These are phyloP conservation scores for Psilopsiagon aymara DNA, from an alignment of 2,113 vertebrate genomes.

Conservation along the genomic window DNA sequence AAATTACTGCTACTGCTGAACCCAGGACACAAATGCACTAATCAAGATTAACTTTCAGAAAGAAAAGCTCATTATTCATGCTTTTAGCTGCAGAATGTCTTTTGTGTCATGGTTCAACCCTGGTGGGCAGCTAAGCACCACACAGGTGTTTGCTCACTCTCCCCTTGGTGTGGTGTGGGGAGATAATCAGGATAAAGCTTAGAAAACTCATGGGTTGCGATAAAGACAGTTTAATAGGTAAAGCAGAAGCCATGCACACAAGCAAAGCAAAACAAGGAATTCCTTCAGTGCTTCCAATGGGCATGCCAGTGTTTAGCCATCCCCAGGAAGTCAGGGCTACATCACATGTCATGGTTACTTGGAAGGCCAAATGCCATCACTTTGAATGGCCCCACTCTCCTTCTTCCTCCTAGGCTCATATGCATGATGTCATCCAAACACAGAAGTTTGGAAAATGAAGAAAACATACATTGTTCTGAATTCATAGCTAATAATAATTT, in stretches of 20 bases:
- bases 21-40: background rate
- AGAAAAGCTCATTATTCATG: background rate
- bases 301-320: background rate
- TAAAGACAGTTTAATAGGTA: background rate
- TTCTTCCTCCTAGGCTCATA: background rate
- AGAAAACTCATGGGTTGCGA: rapidly evolving
- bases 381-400: rapidly evolving
- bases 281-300: background rate
- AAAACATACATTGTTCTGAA: background rate
- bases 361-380: background rate
- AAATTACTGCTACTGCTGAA: too few relatives aligned
- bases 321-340: background rate
- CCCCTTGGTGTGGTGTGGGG: background rate
- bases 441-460: background rate
- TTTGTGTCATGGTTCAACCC: background rate
- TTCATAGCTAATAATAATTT: background rate
- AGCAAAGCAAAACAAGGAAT: background rate
- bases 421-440: background rate
- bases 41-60: background rate
- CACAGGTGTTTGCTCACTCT: rapidly evolving
- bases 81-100: background rate
- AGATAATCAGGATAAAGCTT: background rate
- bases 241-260: rapidly evolving
- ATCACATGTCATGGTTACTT: rapidly evolving
- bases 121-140: background rate